These are phyloP conservation scores for Griposia aprilina DNA, from an alignment of 2,888 invertebrate species.

Conservation along the genomic window DNA sequence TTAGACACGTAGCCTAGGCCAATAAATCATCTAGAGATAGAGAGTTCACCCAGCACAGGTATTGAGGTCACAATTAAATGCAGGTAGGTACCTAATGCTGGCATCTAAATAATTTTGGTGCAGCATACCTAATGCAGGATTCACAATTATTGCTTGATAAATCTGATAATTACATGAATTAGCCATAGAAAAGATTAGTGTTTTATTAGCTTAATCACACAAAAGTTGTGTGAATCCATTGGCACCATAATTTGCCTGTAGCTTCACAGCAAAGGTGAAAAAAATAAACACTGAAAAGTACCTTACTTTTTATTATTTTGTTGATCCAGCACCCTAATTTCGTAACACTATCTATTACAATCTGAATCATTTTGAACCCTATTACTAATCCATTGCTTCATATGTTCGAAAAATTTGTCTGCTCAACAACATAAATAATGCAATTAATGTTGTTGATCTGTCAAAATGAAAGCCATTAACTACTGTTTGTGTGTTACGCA, in stretches of 20 bases:
- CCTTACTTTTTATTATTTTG: background rate
- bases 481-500: too few species aligned
- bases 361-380: too few species aligned
- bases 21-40: background rate
- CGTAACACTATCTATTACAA: too few species aligned
- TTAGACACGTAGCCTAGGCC: background rate
- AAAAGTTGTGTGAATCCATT: background rate
- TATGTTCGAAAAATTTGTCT: too few species aligned
- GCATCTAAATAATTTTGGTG: slow-evolving; percentile 1
- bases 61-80: background rate
- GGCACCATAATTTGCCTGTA: background rate
- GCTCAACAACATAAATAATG: too few species aligned
- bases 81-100: too few species aligned
- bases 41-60: background rate
- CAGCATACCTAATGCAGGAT: background rate
- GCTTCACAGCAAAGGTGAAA: background rate
- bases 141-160: background rate
- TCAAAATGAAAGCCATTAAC: too few species aligned
- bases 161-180: background rate
- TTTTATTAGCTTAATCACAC: background rate
- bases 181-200: background rate
- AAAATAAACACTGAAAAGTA: background rate
- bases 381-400: too few species aligned
- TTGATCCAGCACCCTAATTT: background rate
- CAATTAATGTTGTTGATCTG: too few species aligned